Percentiles rank a stretch among this genome's conserved stretches.
phyloP scores from a whole-genome alignment of 2,888 invertebrate genomes.

The Pseudeuparius sepicola region DNA sequence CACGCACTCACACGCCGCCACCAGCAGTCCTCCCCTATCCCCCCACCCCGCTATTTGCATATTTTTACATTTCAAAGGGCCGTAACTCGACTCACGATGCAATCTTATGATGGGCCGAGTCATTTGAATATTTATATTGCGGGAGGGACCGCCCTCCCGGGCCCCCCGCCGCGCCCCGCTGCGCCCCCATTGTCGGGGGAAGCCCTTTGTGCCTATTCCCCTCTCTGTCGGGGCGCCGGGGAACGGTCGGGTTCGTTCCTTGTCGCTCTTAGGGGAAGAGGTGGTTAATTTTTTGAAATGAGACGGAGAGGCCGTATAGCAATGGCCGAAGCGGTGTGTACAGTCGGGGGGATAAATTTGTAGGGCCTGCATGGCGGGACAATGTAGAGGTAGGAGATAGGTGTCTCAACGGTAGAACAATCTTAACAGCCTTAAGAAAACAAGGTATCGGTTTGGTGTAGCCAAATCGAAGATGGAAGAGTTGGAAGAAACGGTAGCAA shows the following conservation, averaged over 20 bases:
- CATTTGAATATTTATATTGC: conserved; percentile 31
- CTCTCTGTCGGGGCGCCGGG: neutral
- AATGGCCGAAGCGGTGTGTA: conserved; percentile 21
- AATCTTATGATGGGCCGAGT: conserved; percentile 31
- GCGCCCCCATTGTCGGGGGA: no score
- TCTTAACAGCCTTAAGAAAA: no score
- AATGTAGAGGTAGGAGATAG: no score
- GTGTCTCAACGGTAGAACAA: no score
- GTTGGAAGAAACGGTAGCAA: no score
- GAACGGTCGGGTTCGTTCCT: neutral
- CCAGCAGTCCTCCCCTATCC: conserved; percentile 33
- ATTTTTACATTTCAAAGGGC: conserved; percentile 37
- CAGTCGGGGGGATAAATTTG: conserved; percentile 19
- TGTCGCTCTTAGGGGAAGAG: neutral
- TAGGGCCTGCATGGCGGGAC: no score
- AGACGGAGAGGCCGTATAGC: conserved; percentile 20
- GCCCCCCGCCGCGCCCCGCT: no score
- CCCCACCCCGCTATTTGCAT: conserved; percentile 35
- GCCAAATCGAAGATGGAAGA: no score
- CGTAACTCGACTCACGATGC: conserved; percentile 33
- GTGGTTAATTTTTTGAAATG: conserved; percentile 23
- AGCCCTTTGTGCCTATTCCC: conserved; percentile 8
- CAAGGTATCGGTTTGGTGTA: no score
- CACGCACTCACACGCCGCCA: conserved; percentile 2
- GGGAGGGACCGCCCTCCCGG: no score